Evolutionary conservation across 2,113 vertebrate species (phyloP).

Genomic region (Nothobranchius kuhntae): DNA sequence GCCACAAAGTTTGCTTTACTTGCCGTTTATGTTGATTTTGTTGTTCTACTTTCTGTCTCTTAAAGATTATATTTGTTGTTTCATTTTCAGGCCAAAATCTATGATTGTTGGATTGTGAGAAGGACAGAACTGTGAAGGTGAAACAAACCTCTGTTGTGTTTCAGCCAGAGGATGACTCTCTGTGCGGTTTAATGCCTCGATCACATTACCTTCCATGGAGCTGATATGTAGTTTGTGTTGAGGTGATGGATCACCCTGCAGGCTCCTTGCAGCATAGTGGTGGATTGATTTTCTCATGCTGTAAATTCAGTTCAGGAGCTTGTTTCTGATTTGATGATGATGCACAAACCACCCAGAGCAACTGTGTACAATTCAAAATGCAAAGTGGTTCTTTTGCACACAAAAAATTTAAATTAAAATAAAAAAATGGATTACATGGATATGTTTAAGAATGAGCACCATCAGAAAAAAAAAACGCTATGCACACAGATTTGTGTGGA

Average conservation of each 20-base stretch:
- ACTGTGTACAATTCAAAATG: not conserved
- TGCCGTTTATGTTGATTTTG: not conserved
- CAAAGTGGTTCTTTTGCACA: not conserved
- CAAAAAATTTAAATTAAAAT: too few relatives aligned
- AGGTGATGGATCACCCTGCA: not conserved
- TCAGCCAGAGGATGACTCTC: constrained; percentile 2
- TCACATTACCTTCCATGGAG: rapidly evolving
- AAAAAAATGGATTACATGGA: not conserved
- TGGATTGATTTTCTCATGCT: not conserved
- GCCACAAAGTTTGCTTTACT: too few relatives aligned
- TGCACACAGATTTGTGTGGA: constrained; percentile 5
- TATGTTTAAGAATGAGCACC: not conserved
- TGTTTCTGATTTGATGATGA: not conserved
- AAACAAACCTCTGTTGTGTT: constrained; percentile 7
- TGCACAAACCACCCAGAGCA: not conserved
- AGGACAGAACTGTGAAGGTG: constrained; percentile 35
- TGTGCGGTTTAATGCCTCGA: not conserved
- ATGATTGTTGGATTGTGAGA: constrained; percentile 59
- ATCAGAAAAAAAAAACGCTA: too few relatives aligned
- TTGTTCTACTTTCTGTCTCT: not conserved
- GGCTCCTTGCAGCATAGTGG: not conserved
- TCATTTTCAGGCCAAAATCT: constrained; percentile 70
- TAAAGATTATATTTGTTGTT: not conserved
- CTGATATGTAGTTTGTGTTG: not conserved
- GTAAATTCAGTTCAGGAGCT: not conserved